These are phyloP conservation scores for Phoxinus dragarum DNA, from an alignment of 2,797 vertebrate species.

Conservation along the genomic window DNA sequence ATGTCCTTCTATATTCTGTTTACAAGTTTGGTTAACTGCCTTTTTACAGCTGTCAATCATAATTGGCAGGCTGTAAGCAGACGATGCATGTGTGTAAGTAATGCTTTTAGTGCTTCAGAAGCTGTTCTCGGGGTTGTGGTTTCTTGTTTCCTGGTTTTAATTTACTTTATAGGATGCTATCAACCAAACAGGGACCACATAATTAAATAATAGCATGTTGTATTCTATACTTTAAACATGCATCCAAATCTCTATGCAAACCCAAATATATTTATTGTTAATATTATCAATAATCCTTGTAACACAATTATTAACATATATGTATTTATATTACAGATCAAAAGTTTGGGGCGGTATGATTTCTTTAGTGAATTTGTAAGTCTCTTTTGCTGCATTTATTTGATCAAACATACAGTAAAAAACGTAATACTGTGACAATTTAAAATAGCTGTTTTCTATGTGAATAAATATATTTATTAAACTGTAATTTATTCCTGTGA, in stretches of 20 bases:
- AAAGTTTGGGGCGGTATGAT: neutral
- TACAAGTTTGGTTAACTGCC: conserved; percentile 15
- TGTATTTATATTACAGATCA: neutral
- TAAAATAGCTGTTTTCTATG: neutral
- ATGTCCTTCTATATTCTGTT: neutral
- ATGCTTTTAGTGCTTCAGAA: conserved; percentile 8
- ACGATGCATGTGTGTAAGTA: neutral
- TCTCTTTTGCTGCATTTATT: neutral
- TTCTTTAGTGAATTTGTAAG: neutral
- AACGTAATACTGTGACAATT: neutral
- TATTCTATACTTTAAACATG: neutral
- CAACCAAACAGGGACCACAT: conserved; percentile 2
- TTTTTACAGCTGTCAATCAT: conserved; percentile 6
- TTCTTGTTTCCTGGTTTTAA: conserved; percentile 24
- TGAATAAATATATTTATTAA: neutral
- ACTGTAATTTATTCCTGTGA: neutral
- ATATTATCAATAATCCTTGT: neutral
- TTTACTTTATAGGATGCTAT: neutral
- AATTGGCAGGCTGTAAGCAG: neutral
- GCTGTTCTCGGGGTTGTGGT: neutral
- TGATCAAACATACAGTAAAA: neutral
- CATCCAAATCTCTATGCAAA: neutral
- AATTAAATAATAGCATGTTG: neutral
- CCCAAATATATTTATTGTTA: neutral
- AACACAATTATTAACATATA: neutral